These are phyloP conservation scores for Mellivora capensis DNA, from an alignment of 2,113 vertebrate genomes.

Conservation along the genomic window DNA sequence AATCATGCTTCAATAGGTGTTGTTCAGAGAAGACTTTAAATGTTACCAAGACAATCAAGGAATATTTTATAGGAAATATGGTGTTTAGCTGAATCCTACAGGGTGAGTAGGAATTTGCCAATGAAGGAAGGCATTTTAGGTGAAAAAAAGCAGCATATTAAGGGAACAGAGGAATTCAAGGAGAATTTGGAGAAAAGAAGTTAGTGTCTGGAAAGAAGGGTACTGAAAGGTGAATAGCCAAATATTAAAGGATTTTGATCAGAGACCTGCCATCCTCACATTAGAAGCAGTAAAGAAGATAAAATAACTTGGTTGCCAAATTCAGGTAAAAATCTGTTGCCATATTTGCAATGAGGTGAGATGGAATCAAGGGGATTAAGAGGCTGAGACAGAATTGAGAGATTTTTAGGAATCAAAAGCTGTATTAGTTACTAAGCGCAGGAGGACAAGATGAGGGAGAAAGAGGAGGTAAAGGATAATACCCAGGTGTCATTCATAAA, in stretches of 20 bases:
- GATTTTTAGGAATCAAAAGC: not conserved
- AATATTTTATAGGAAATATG: not conserved
- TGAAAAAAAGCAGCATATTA: not conserved
- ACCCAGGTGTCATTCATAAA: not conserved
- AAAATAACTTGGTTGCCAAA: not conserved
- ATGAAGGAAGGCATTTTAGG: not conserved
- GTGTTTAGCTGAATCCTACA: not conserved
- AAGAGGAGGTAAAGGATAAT: not conserved
- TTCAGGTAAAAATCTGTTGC: not conserved
- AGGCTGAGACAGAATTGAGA: not conserved
- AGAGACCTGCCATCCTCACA: not conserved
- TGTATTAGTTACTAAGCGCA: not conserved
- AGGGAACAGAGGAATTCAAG: not conserved
- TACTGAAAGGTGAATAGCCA: not conserved
- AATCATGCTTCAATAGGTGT: not conserved
- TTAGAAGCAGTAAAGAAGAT: not conserved
- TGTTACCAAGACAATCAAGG: not conserved
- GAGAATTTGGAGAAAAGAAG: not conserved
- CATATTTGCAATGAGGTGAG: not conserved
- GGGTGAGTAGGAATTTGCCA: not conserved
- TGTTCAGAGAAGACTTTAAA: not conserved
- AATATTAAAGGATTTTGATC: not conserved
- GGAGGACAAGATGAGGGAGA: not conserved
- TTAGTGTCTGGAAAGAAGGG: not conserved
- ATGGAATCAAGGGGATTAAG: not conserved